Percentiles rank a stretch among this genome's conserved stretches.
phyloP scores from a whole-genome alignment of 2,888 invertebrate species.

The Drosophila lutescens region DNA sequence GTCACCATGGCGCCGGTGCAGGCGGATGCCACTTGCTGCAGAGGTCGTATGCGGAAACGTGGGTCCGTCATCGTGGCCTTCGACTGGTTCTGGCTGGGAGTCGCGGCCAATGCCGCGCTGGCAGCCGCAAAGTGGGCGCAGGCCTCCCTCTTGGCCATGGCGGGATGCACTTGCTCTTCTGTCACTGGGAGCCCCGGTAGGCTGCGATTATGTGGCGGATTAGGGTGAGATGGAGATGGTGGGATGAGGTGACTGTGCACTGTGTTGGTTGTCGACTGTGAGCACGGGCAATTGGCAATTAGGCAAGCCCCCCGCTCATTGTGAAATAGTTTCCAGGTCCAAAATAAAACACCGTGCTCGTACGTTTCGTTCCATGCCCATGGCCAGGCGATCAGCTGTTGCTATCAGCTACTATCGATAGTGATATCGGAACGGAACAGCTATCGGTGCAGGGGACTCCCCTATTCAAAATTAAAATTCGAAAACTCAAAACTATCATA shows the following conservation, averaged over 20 bases:
- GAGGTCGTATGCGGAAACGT: conserved; percentile 87
- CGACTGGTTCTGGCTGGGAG: conserved; percentile 8
- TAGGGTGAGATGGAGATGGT: conserved; percentile 6
- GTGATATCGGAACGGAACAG: not conserved
- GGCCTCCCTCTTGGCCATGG: conserved; percentile 34
- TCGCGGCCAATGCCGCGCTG: conserved; percentile 13
- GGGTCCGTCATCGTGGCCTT: conserved; percentile 87
- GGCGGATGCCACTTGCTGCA: conserved; percentile 84
- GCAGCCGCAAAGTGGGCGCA: conserved; percentile 15
- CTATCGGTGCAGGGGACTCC: not conserved
- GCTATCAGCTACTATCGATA: conserved; percentile 3
- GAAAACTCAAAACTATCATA: too few relatives aligned
- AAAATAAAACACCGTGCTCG: conserved; percentile 23
- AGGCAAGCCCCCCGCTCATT: conserved; percentile 15
- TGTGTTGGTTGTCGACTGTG: too few relatives aligned
- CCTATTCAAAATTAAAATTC: too few relatives aligned
- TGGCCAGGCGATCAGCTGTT: conserved; percentile 45
- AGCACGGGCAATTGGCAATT: not conserved
- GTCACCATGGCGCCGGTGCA: conserved; percentile 94
- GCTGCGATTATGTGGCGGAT: conserved; percentile 16
- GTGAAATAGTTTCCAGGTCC: conserved; percentile 31
- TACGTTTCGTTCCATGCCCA: conserved; percentile 4
- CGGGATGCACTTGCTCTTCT: conserved; percentile 17
- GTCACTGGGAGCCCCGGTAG: conserved; percentile 33
- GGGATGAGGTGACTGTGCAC: too few relatives aligned